Evolutionary conservation across 1,140 invertebrate genomes (phyloP), one percentile per base, ranked within the genome.

Genomic region (Habropoda laboriosa): DNA sequence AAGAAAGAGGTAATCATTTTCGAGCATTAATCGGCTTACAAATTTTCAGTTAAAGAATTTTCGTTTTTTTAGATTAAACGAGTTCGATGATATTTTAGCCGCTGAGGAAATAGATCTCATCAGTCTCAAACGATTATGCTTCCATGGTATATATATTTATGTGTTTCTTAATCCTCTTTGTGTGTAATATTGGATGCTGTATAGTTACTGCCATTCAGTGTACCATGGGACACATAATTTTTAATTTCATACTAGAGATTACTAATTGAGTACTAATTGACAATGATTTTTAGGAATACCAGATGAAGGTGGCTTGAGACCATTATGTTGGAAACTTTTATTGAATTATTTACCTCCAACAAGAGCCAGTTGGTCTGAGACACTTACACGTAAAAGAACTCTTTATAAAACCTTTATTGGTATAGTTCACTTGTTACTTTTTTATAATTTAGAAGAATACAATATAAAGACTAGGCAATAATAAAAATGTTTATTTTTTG

Each of bases 351-450:
- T 98, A 68, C 96, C 97, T 5, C 86, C 94, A 13, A 94, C 95
- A 55, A 95, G 94, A 80, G 90, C 90, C 49, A 94, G 92, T 74
- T 97, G 97, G 96, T 91, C 94, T 10, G 90, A 95, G 81, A 95
- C 95, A 45, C 90, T 98, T 6, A 86, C 90, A 21, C 94, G 95
- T 75, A 97, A 97, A 89, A 93, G 97, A 80, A 94, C 95, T 81
- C 93, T 97, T 2, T 98, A 98, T 90, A 94, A 95, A 80, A 96
- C 97, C 85, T 98, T 98, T 91, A 96, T 98, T 61, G 95, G 97
- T 96, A 94, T 94, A 85, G 90, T 70, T 51, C 24, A 49, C 68
- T 18, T 57, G 21, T 32, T 45, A 35, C 51, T 66, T 53, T 16
- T 49, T 58, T n/a, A 30, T 1, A n/a, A 42, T 24, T 13, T 5